phyloP scores from a whole-genome alignment of 2,113 vertebrate genomes.

The Progne subis region DNA sequence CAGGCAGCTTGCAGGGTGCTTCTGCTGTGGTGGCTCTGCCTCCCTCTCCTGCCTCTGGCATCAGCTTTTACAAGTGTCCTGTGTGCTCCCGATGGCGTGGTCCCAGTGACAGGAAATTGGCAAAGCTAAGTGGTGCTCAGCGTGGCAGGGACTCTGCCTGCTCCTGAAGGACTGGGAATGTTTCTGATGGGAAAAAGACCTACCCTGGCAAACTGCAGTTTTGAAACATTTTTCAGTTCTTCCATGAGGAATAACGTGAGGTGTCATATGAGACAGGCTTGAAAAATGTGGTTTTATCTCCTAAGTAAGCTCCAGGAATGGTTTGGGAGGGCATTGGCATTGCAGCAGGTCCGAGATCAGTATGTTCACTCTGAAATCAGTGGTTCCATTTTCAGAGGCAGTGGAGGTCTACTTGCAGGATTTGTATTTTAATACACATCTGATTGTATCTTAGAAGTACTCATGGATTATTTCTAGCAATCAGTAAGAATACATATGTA shows the following conservation, averaged over 20 bases:
- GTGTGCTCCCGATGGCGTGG: not conserved
- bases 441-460: not conserved
- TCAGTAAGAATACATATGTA: not conserved
- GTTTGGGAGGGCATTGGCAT: not conserved
- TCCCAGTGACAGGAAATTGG: not conserved
- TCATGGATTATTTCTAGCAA: not conserved
- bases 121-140: not conserved
- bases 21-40: not conserved
- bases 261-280: not conserved
- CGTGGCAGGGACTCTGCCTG: not conserved
- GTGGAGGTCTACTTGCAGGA: slow-evolving; percentile 17
- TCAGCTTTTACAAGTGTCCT: not conserved
- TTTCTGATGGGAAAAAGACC: not conserved
- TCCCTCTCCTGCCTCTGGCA: not conserved
- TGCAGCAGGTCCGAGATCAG: not conserved
- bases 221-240: not conserved
- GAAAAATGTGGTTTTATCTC: not conserved
- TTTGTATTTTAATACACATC: not conserved
- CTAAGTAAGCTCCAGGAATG: not conserved
- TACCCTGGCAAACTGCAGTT: not conserved
- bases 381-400: slow-evolving; percentile 49
- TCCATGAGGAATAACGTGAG: not conserved
- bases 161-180: not conserved
- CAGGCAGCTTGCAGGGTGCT: not conserved
- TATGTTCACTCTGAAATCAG: not conserved